Conservation (phyloP, 2,113 vertebrate genomes). For the Petromus typicus region DNA sequence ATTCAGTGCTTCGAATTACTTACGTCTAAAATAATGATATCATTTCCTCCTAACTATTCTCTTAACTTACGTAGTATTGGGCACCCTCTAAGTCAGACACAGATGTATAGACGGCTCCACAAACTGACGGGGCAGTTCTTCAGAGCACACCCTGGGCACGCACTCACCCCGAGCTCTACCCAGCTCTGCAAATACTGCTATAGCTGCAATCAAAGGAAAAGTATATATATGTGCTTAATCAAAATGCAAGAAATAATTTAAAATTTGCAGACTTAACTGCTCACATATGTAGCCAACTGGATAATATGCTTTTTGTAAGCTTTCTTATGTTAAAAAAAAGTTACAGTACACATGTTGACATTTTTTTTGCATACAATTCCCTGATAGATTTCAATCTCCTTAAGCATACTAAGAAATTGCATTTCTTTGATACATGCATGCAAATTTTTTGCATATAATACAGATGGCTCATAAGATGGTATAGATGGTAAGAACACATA, state of each 20-base stretch:
- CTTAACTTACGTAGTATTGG: neutral
- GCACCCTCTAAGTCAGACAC: neutral
- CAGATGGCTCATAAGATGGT: neutral
- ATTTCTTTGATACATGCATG: neutral
- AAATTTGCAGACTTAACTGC: conserved; percentile 36
- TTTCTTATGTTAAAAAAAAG: conserved; percentile 29
- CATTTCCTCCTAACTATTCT: conserved; percentile 35
- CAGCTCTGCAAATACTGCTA: neutral
- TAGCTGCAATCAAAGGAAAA: neutral
- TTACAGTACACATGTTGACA: neutral
- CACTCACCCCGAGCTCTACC: neutral
- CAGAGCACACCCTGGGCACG: too few species aligned
- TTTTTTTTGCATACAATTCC: neutral
- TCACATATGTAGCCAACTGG: neutral
- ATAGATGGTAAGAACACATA: neutral
- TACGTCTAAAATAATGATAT: neutral
- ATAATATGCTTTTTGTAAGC: neutral
- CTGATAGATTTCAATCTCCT: neutral
- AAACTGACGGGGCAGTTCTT: neutral
- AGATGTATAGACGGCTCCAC: neutral
- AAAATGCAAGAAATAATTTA: neutral
- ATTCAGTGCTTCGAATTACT: conserved; percentile 10
- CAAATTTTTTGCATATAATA: neutral
- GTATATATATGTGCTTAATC: neutral
- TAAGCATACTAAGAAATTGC: neutral